Evolutionary conservation across 1,140 invertebrate species (phyloP), one percentile per base, ranked within the genome.

Genomic region (Fopius arisanus): DNA sequence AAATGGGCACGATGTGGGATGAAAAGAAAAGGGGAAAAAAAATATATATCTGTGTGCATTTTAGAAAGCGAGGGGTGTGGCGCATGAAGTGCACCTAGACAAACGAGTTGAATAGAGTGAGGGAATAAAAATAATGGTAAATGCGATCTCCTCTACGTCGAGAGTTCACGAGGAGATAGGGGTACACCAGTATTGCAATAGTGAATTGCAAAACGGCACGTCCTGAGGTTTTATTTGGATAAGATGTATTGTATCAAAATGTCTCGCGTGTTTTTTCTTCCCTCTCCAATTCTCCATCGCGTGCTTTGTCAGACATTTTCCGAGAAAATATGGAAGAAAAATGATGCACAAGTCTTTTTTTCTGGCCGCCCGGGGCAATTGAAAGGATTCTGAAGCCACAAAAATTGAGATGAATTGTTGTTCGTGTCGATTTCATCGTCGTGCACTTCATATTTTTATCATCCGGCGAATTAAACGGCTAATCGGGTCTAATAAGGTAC

Each of bases 181-280:
- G n/a, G 26, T 71, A 21, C 16, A 29, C 19, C 16, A 37, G 54
- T 37, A n/a, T n/a, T 54, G 40, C 66, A 16, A 21, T 54, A 68
- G 67, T 48, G 41, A 74, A 72, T 63, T 67, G 70, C 28, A 69
- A 72, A 75, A 72, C 66, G 41, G 66, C 74, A 72, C 66, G 70
- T 75, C 12, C 51, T 43, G 43, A 65, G 28, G 41, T 43, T 48
- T 40, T 43, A 43, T 73, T 41, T 67, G 29, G 28, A 67, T 66
- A 59, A 67, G 33, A 73, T 73, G 66, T 73, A 73, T 73, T 26
- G 12, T 37, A 54, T 67, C 43, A 67, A 67, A 73, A 54, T 73
- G 63, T 73, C 41, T 73, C 65, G 7, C 10, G 14, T 14, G 23
- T 16, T 31, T 54, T 73, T 54, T 73, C 31, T 66, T 67, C 37